Evolutionary conservation across 2,113 vertebrate genomes (phyloP).

Genomic region (Siphamia tubifer): DNA sequence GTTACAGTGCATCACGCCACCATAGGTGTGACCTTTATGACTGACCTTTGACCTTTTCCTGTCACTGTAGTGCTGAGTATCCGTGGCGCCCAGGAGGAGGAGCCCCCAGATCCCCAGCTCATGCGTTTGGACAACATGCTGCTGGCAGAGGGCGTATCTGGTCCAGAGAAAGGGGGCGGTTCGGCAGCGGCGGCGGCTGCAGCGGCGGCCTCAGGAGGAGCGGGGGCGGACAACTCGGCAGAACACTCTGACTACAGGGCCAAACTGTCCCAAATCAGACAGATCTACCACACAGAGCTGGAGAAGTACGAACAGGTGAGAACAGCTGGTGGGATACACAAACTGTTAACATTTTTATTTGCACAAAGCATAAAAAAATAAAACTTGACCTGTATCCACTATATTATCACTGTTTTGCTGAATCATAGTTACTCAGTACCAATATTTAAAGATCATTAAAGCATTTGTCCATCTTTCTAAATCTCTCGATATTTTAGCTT

Average conservation of each 20-base stretch:
- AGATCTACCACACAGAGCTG: constrained; percentile 99
- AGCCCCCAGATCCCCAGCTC: constrained; percentile 95
- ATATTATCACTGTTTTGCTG: too few species aligned
- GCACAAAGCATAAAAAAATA: too few species aligned
- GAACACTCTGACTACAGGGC: constrained; percentile 97
- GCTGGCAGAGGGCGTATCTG: constrained; percentile 93
- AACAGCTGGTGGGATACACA: too few species aligned
- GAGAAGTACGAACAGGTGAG: constrained; percentile 98
- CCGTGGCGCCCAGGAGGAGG: constrained; percentile 95
- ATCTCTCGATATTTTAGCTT: too few species aligned
- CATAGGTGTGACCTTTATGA: constrained; percentile 31
- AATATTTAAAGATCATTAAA: too few species aligned
- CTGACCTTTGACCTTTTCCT: constrained; percentile 62
- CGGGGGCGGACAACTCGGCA: constrained; percentile 91
- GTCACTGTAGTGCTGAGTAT: constrained; percentile 92
- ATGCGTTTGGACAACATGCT: constrained; percentile 99
- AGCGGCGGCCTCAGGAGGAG: constrained; percentile 87
- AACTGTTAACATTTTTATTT: too few species aligned
- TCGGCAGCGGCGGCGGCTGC: constrained; percentile 90
- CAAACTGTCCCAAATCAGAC: constrained; percentile 95
- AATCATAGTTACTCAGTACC: too few species aligned
- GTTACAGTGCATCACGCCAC: constrained; percentile 38
- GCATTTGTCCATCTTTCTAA: too few species aligned
- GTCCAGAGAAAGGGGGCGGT: constrained; percentile 92
- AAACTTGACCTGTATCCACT: too few species aligned